A percentile compares a stretch with the other conserved stretches of the same genome.
phyloP scores from a whole-genome alignment of 92 coral and sea anemone species.

The Hydrozoanthus gracilis region DNA sequence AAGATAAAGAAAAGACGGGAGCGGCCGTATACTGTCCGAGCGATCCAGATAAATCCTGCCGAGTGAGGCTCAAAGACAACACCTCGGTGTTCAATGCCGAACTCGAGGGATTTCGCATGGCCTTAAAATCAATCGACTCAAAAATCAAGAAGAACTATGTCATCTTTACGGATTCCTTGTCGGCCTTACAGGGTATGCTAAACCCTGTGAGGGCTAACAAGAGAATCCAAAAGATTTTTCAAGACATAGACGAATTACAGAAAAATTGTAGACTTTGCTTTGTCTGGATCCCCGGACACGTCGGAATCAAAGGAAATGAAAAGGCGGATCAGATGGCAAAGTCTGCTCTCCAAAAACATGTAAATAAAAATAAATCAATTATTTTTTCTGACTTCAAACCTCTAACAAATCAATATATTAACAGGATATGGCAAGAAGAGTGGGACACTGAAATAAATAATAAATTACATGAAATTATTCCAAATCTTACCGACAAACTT shows the following conservation, averaged over 20 bases:
- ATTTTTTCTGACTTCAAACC: constrained; percentile 21
- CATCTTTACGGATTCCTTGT: no score
- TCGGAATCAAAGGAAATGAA: constrained; percentile 36
- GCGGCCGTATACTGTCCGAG: constrained; percentile 2
- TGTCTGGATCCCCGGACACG: constrained; percentile 42
- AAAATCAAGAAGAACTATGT: constrained; percentile 13
- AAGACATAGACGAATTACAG: not conserved
- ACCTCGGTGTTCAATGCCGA: constrained; percentile 37
- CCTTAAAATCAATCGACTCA: constrained; percentile 1
- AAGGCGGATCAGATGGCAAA: constrained; percentile 30
- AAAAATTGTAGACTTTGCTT: constrained; percentile 3
- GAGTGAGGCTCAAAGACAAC: constrained; percentile 12
- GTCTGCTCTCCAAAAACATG: no score
- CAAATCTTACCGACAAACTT: not conserved
- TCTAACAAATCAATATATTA: not conserved
- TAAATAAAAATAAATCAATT: not conserved
- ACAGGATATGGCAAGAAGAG: constrained; percentile 22
- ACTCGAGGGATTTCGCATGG: constrained; percentile 25
- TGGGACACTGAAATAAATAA: constrained; percentile 15
- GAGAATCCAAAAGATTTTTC: no score
- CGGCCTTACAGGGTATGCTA: not conserved
- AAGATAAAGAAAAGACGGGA: not conserved
- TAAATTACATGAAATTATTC: no score
- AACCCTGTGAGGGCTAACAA: not conserved
- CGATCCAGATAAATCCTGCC: constrained; percentile 10